Evolutionary conservation across 1,140 invertebrate species (phyloP).

Genomic region (Scaptomyza hsui): DNA sequence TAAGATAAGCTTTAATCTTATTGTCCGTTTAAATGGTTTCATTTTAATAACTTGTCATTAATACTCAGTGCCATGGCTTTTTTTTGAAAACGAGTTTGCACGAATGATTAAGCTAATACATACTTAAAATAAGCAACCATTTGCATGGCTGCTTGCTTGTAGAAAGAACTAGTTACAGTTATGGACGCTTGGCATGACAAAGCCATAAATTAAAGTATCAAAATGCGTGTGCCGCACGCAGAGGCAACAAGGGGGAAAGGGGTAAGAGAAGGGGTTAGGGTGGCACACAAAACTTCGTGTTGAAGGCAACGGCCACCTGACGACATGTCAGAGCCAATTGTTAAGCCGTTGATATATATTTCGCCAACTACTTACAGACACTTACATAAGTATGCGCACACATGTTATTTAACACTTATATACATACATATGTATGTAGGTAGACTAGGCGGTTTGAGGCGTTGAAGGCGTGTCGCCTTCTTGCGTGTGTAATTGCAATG

Average conservation of each 20-base stretch:
- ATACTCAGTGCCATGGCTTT: not conserved
- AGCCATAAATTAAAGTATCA: constrained; percentile 81
- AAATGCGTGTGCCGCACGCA: constrained; percentile 54
- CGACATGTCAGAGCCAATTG: constrained; percentile 76
- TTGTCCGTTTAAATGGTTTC: not conserved
- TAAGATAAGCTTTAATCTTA: not conserved
- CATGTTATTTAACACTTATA: not conserved
- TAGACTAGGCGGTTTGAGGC: constrained; percentile 19
- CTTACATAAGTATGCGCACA: constrained; percentile 9
- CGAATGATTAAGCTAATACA: not conserved
- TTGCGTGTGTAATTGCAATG: constrained; percentile 57
- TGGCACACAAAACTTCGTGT: not conserved
- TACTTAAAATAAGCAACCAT: constrained; percentile 1
- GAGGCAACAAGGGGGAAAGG: not conserved
- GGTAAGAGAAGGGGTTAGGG: not conserved
- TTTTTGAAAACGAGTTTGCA: not conserved
- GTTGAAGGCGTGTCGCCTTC: constrained; percentile 42
- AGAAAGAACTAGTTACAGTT: constrained; percentile 69
- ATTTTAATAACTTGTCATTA: not conserved
- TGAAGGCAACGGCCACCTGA: constrained; percentile 70
- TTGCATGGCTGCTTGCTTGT: constrained; percentile 37
- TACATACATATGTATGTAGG: constrained; percentile 1
- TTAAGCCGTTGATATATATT: constrained; percentile 78
- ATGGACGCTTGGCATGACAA: constrained; percentile 67
- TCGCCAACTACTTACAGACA: constrained; percentile 2